Conservation (phyloP, 2,888 invertebrate genomes). For the Netelia inedita region DNA sequence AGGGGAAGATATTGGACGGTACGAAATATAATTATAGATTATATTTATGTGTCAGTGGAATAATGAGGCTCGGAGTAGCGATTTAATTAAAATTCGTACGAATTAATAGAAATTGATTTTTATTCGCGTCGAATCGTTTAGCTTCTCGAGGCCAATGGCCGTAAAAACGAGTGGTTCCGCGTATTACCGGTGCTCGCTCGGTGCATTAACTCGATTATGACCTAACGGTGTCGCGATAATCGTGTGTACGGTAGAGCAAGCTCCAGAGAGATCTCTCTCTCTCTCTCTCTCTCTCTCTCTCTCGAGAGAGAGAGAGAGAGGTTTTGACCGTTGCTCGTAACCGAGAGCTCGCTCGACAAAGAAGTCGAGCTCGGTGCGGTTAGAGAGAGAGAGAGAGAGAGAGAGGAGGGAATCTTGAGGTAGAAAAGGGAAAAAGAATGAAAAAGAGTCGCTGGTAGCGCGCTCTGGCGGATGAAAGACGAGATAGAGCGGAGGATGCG, state of each 20-base stretch:
- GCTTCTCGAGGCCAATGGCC: constrained; percentile 13
- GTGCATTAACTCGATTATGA: constrained; percentile 4
- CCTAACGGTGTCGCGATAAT: constrained; percentile 41
- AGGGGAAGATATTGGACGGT: too few species aligned
- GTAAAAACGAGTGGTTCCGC: background rate
- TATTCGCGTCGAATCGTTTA: background rate
- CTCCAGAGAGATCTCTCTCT: background rate
- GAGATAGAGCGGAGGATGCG: background rate
- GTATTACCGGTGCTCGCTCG: constrained; percentile 3
- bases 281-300: too few species aligned
- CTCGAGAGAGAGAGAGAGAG: too few species aligned
- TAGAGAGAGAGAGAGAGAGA: constrained; percentile 19
- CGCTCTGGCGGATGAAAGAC: background rate
- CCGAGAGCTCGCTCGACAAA: too few species aligned
- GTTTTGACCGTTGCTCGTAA: too few species aligned
- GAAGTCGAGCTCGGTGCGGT: too few species aligned
- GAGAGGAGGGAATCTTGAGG: constrained; percentile 35
- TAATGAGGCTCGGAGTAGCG: too few species aligned
- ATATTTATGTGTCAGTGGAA: too few species aligned
- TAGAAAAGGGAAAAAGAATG: constrained; percentile 36
- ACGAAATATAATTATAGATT: too few species aligned
- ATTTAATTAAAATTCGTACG: too few species aligned
- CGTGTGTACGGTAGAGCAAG: background rate
- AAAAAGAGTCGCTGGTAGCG: constrained; percentile 16
- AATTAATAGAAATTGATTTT: too few species aligned